Evolutionary conservation across 2,113 vertebrate species (phyloP), one percentile per base, ranked within the genome.

Genomic region (Tauraco erythrolophus): DNA sequence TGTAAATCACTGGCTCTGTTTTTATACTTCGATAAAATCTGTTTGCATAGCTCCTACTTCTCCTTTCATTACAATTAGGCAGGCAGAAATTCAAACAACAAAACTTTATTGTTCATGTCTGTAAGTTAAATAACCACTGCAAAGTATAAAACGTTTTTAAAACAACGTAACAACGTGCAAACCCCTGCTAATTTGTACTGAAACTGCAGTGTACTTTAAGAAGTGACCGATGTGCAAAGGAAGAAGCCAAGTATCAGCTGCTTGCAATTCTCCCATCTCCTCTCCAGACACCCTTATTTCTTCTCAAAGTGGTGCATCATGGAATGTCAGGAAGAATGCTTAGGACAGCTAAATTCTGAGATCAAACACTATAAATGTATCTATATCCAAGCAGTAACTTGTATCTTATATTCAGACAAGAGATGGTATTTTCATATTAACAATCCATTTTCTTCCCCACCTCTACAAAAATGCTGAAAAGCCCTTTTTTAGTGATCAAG

Each of bases 21-120:
- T 94, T 90, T 78, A 93, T 86, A 94, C 88, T 92, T 96, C 90
- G 94, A 74, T 93, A 95, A 96, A 96, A 96, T 85, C 54, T 81
- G 84, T 93, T 90, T 96, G 78, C 82, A 86, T 62, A 93, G 84
- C n/a, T 90, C 7, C 2, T 80, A 95, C 85, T 93, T 90, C 93
- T 93, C 65, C 69, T 96, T 96, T 94, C 88, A 82, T 61, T 69
- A 89, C 74, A 90, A 85, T 88, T 30, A 88, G 50, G 50, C 37
- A 35, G 54, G 79, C 78, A 94, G 62, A 93, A 93, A 41, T 94
- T 97, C 88, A 97, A 95, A 90, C 37, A 94, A 85, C 84, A 88
- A 53, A 94, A 92, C 37, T 90, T 93, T 74, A 93, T 19, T 76
- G 89, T 79, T 91, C 87, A 10, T 53, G 51, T 71, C 77, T 91